Evolutionary conservation across 2,888 invertebrate species (phyloP), one percentile per base, ranked within the genome.

Genomic region (Boloria euphrosyne): DNA sequence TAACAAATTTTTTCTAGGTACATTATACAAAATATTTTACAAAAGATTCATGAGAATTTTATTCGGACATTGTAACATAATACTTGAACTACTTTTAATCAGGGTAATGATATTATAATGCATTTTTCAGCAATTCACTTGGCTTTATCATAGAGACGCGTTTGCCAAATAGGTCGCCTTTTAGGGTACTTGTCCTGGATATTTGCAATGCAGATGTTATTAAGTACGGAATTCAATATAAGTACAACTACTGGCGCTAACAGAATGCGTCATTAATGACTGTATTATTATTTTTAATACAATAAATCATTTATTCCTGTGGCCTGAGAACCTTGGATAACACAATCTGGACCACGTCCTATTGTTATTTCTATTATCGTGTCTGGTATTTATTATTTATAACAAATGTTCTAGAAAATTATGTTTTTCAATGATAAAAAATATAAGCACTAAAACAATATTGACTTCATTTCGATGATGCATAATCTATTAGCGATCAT

Each of bases 101-200:
- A 60, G 67, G 66, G 38, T 58, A 66, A 70, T 66, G 64, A 52
- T 38, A 67, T 69, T 69, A 69, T 71, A 59, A 54, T 65, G 59
- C 31, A 71, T 61, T 70, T 67, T 65, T 59, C 66, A 57, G 52
- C 64, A 59, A 55, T 61, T 63, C 61, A 62, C 64, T 66, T 71
- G 71, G 71, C 71, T 68, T 57, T 66, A 54, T 66, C 10, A 59
- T 55, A 46, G 65, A 63, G 61, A 64, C 46, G 53, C 61, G 63
- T 65, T 65, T 70, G 73, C 73, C 73, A 74, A 74, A 70, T 74
- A 68, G 73, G 73, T 73, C 73, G 71, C 62, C 71, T 70, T 66
- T 69, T 53, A 60, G 46, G n/a, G 54, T 60, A 61, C 67, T 66
- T 64, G 68, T 57, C 61, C 69, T 46, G 14, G 50, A 50, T 59